Conservation (phyloP, 2,888 invertebrate species). For the Tyria jacobaeae region DNA sequence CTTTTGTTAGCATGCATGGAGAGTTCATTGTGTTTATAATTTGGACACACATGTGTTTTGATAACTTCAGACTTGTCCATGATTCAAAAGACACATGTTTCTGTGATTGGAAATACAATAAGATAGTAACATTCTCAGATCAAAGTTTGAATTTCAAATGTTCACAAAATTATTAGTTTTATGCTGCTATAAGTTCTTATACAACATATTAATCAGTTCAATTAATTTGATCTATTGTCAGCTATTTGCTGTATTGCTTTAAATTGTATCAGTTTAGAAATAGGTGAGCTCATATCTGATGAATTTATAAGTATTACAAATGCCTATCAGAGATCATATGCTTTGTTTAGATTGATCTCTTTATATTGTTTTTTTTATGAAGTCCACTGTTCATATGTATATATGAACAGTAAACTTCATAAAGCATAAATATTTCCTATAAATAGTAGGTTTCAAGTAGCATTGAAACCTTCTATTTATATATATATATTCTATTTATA, state of each 20-base stretch:
- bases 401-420: too few relatives aligned
- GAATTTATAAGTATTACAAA: conserved; percentile 7
- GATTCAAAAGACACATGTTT: conserved; percentile 71
- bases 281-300: conserved; percentile 15
- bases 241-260: conserved; percentile 11
- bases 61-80: conserved; percentile 56
- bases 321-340: conserved; percentile 10
- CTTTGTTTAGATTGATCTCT: conserved; percentile 10
- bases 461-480: too few relatives aligned
- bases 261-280: conserved; percentile 17
- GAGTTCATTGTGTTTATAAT: conserved; percentile 63
- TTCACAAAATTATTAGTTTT: conserved; percentile 25
- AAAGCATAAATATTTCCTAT: too few relatives aligned
- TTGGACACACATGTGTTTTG: conserved; percentile 60
- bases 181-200: conserved; percentile 8
- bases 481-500: too few relatives aligned
- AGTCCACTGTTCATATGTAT: too few relatives aligned
- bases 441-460: too few relatives aligned
- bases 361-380: too few relatives aligned
- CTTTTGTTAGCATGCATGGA: conserved; percentile 49
- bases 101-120: conserved; percentile 46
- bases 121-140: conserved; percentile 31
- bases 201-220: conserved; percentile 7
- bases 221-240: conserved; percentile 11
- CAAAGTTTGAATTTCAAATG: conserved; percentile 19